Conservation (phyloP, 35 echinoderm and acorn worm species). For the Diadema setosum region DNA sequence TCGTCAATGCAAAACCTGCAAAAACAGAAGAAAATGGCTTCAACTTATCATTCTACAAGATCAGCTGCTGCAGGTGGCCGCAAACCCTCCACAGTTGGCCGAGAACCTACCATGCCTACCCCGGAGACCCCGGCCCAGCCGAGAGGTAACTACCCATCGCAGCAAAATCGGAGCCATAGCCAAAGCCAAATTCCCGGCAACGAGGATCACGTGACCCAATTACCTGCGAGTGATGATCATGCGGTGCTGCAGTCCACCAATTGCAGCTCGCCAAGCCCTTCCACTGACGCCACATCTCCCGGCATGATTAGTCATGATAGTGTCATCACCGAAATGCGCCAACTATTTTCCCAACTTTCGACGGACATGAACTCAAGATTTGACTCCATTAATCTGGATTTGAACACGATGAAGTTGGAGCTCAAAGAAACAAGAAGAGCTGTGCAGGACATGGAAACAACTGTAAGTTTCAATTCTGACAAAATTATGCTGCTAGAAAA, state of each 20-base stretch:
- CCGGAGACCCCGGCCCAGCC: background rate
- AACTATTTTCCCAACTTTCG: background rate
- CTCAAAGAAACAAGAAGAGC: background rate
- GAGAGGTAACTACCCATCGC: background rate
- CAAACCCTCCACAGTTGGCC: background rate
- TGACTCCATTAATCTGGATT: background rate
- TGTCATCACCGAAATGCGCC: background rate
- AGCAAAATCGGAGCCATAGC: background rate
- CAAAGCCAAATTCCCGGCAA: background rate
- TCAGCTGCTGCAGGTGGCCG: background rate
- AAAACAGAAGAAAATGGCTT: background rate
- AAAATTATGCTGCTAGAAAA: background rate
- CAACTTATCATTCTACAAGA: background rate
- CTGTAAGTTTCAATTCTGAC: background rate
- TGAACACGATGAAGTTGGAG: background rate
- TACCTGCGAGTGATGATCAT: background rate
- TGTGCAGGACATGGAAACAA: background rate
- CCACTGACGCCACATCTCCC: background rate
- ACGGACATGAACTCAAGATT: background rate
- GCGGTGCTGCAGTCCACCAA: background rate
- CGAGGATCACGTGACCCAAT: background rate
- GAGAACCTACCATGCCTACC: background rate
- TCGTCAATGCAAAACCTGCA: background rate
- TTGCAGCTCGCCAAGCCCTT: background rate
- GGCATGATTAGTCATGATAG: background rate